Evolutionary conservation across 2,888 invertebrate genomes (phyloP).

Genomic region (Tanytarsus gracilentus): DNA sequence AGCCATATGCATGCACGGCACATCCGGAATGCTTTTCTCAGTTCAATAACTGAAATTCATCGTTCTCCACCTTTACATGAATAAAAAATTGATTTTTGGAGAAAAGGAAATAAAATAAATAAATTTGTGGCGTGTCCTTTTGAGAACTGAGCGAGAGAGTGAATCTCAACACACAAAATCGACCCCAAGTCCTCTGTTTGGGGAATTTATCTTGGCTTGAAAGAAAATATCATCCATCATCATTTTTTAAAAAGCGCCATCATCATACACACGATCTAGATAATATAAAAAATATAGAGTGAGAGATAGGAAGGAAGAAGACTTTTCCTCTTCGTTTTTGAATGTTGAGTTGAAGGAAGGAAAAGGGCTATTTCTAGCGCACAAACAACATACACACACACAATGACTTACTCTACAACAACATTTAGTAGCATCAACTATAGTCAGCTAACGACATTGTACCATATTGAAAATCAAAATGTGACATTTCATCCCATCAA

Average conservation of each 20-base stretch:
- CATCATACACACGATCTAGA: not conserved
- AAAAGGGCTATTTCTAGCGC: too few species aligned
- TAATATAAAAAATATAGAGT: not conserved
- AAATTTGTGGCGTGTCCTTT: too few species aligned
- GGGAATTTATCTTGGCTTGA: too few species aligned
- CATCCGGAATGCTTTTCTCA: conserved; percentile 16
- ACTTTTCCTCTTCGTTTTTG: too few species aligned
- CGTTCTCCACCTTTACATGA: not conserved
- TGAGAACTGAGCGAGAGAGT: not conserved
- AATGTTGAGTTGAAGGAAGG: not conserved
- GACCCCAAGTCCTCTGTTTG: too few species aligned
- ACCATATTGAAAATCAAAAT: not conserved
- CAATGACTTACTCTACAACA: conserved; percentile 24
- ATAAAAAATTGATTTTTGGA: not conserved
- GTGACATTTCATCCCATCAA: not conserved
- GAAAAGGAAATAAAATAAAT: conserved; percentile 12
- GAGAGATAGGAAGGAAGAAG: not conserved
- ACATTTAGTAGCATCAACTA: conserved; percentile 12
- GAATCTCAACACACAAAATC: not conserved
- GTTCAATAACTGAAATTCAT: conserved; percentile 12
- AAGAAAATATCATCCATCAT: conserved; percentile 8
- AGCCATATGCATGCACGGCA: conserved; percentile 15
- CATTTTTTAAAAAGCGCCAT: conserved; percentile 23
- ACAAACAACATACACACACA: too few species aligned
- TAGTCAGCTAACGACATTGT: not conserved